Evolutionary conservation across 1,140 invertebrate genomes (phyloP).

Genomic region (Battus philenor): DNA sequence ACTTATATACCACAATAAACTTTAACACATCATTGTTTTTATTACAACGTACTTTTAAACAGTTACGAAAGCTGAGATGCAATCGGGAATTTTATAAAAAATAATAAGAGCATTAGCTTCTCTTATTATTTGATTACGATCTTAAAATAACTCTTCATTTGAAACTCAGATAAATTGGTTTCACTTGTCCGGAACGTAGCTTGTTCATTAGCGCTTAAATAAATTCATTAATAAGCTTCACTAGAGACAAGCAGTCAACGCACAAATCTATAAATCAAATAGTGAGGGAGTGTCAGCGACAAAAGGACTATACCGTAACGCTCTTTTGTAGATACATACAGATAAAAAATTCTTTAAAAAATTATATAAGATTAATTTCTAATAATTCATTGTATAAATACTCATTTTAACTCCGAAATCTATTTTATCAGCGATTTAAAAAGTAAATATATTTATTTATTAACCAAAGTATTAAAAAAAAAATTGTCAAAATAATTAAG

Average conservation of each 20-base stretch:
- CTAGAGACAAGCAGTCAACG: slow-evolving; percentile 65
- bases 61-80: too few relatives aligned
- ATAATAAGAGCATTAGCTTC: slow-evolving; percentile 3
- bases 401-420: too few relatives aligned
- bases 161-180: slow-evolving; percentile 68
- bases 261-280: slow-evolving; percentile 73
- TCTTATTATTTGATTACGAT: slow-evolving; percentile 34
- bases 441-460: too few relatives aligned
- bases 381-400: too few relatives aligned
- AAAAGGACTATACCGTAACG: slow-evolving; percentile 54
- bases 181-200: slow-evolving; percentile 66
- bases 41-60: too few relatives aligned
- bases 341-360: too few relatives aligned
- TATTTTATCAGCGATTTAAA: too few relatives aligned
- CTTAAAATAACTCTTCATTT: slow-evolving; percentile 55
- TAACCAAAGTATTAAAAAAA: too few relatives aligned
- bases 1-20: too few relatives aligned
- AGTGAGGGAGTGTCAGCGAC: slow-evolving; percentile 69
- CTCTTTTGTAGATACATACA: slow-evolving; percentile 29
- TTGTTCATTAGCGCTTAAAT: slow-evolving; percentile 75
- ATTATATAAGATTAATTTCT: too few relatives aligned
- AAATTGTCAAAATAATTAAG: too few relatives aligned
- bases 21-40: too few relatives aligned
- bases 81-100: not conserved
- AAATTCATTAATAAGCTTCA: slow-evolving; percentile 71